phyloP scores from a whole-genome alignment of 2,888 invertebrate species.

The Rotaria socialis region DNA sequence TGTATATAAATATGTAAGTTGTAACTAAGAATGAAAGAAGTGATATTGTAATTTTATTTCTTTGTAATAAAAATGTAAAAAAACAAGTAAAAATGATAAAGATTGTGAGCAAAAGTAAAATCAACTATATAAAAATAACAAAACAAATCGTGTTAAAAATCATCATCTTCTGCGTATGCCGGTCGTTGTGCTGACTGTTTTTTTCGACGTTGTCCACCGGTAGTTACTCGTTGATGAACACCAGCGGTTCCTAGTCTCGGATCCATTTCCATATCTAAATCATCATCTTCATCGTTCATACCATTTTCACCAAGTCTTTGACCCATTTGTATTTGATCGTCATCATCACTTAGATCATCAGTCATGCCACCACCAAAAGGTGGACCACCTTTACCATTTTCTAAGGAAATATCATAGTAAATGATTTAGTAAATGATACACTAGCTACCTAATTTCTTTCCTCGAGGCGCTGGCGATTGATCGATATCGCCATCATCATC shows the following conservation, averaged over 20 bases:
- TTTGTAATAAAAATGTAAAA: neutral
- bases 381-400: neutral
- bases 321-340: neutral
- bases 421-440: too few species aligned
- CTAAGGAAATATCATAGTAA: neutral
- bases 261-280: neutral
- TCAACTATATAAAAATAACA: neutral
- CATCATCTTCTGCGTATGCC: neutral
- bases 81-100: neutral
- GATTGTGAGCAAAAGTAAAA: neutral
- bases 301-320: neutral
- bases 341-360: slow-evolving; percentile 20
- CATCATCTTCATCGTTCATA: slow-evolving; percentile 8
- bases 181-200: neutral
- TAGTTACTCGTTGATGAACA: too few species aligned
- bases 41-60: neutral
- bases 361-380: neutral
- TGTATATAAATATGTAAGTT: neutral
- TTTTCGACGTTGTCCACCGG: neutral
- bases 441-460: neutral
- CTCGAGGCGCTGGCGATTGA: neutral
- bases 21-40: neutral
- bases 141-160: neutral
- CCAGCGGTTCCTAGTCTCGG: neutral
- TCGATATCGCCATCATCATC: slow-evolving; percentile 38